A percentile compares a stretch with the other conserved stretches of the same genome.
These are phyloP conservation scores for Leptopilina clavipes DNA, from an alignment of 1,140 invertebrate genomes.

Conservation along the genomic window DNA sequence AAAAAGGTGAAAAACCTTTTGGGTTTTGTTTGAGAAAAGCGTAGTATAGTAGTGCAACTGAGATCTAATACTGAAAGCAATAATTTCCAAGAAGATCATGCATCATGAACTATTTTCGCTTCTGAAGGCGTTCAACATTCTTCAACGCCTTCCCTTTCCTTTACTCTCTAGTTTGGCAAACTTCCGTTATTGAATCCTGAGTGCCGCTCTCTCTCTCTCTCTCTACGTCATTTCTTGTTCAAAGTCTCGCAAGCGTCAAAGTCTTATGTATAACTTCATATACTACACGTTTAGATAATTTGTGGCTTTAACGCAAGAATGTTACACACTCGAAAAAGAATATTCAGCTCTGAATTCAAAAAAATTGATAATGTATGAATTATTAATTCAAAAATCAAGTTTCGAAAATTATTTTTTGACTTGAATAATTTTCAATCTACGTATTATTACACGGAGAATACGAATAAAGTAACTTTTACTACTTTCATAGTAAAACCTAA, in stretches of 20 bases:
- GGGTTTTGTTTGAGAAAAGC: not conserved
- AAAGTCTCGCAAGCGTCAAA: conserved; percentile 9
- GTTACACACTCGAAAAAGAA: not conserved
- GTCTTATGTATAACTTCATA: conserved; percentile 27
- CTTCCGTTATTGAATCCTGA: conserved; percentile 31
- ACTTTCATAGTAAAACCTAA: too few relatives aligned
- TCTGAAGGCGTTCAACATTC: conserved; percentile 16
- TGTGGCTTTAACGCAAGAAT: not conserved
- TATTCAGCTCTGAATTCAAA: too few relatives aligned
- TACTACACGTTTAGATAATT: conserved; percentile 19
- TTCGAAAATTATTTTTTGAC: too few relatives aligned
- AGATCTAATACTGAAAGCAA: conserved; percentile 16
- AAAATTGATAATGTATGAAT: too few relatives aligned
- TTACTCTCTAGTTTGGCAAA: not conserved
- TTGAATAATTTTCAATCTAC: too few relatives aligned
- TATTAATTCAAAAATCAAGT: too few relatives aligned
- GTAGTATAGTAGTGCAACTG: not conserved
- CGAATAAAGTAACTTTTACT: too few relatives aligned
- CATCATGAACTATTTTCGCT: conserved; percentile 23
- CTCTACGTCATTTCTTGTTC: not conserved
- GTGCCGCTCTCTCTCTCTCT: not conserved
- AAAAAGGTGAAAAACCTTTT: too few relatives aligned
- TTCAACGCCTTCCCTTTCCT: conserved; percentile 5
- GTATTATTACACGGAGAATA: too few relatives aligned
- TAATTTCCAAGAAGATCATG: conserved; percentile 18